Base-by-base conservation (phyloP, 2,888 invertebrate species). In the Tenthredo amoena region DNA sequence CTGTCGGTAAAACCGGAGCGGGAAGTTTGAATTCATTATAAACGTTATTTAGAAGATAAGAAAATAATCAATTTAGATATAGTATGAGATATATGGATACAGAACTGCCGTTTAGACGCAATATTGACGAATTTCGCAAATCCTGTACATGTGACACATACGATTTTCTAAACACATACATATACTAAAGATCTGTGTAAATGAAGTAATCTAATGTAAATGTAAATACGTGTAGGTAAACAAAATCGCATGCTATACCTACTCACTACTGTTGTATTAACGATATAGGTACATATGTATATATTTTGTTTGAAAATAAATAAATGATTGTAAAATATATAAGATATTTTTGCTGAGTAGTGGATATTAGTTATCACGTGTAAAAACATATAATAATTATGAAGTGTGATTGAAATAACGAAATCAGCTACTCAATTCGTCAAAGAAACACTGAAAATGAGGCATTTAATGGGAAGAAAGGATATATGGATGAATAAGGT, bases 81-180 rank as follows among this genome's bases (percentile, higher is more conserved):
- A 0, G 6, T 7, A 1, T 5, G 7, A 18, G 18, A 31, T 26
- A 18, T 34, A 34, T 71, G 6, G 34, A 71, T 71, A 1, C 7
- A 5, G 37, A 71, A 15, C 34, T 71, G 4, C 10, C 15, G 18
- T 15, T 26, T 31, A 18, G 37, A 12, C 18, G 47, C 15, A 26
- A 26, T 34, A 15, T 26, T 21, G 6, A 50, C 77, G 50, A 50
- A 50, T 77, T 0, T 34, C 12, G 77, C 77, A 77, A 77, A 77
- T 77, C 77, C 77, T 77, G 77, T 26, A 77, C 77, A 50, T 34
- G 50, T 50, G 76, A 50, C 50, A 77, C 18, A 50, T 50, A 47
- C 31, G 26, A 50, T 31, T 9, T 50, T 62, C 62, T 21, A 21
- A 26, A 62, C 21, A n/a, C 7, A n/a, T 10, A 10, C 9, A 47